Evolutionary conservation across 2,888 invertebrate genomes (phyloP), one percentile per base, ranked within the genome.

Genomic region (Latrodectus elegans): DNA sequence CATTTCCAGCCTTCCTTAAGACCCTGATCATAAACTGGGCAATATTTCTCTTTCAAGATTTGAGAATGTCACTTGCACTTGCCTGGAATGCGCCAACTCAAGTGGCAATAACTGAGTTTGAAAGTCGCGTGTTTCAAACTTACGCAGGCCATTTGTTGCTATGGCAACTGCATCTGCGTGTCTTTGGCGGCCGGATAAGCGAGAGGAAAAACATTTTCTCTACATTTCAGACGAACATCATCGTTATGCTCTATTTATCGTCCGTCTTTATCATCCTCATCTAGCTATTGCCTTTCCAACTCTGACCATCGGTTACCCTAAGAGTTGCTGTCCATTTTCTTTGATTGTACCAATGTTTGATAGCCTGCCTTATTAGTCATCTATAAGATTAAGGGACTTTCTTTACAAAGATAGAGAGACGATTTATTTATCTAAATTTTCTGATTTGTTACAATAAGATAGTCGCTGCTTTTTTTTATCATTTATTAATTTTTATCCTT

Each of bases 31-130:
- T 85, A 85, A 79, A 85, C 79, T 74, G 74, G 74, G 85, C 70
- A 51, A 85, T 85, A 85, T 85, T 79, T 85, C 85, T 85, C 79
- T 79, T 76, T 85, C 85, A 74, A 85, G 79, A 76, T 85, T 79
- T 79, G 65, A 74, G 76, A 71, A 74, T 71, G 85, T 85, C 85
- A 85, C 85, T 85, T 79, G 79, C 79, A 85, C 79, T 85, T 79
- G 85, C 68, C 52, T 68, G 85, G 74, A 85, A 79, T 79, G 74
- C 51, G 64, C 53, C 60, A 85, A 68, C 85, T 85, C 79, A 71
- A 85, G 85, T 85, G 85, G 85, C 85, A 85, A 85, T 85, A 85
- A 85, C 85, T 51, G 79, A 79, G 85, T 85, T 85, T 79, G 85
- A 84, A 84, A 85, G 85, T 79, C 73, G 79, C 79, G 85, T 79